A percentile compares a stretch with the other conserved stretches of the same genome.
phyloP scores from a whole-genome alignment of 1,140 invertebrate genomes.

The Bombus pyrosoma region DNA sequence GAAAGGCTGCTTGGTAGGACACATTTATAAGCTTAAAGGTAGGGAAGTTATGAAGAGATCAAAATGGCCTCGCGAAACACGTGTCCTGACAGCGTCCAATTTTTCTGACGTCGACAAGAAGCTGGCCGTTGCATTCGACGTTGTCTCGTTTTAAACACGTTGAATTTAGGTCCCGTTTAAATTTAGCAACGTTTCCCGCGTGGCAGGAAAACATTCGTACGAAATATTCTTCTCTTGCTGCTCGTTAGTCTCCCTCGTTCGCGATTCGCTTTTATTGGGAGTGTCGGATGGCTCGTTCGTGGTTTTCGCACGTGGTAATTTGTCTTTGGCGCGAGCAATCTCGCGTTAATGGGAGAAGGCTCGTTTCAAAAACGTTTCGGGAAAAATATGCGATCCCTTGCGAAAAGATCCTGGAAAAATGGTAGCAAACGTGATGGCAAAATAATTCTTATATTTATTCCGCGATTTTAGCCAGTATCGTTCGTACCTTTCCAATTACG shows the following conservation, averaged over 20 bases:
- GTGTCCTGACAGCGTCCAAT: constrained; percentile 16
- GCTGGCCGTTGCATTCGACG: constrained; percentile 29
- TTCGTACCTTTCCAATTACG: too few relatives aligned
- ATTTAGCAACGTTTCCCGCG: constrained; percentile 55
- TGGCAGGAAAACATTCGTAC: constrained; percentile 36
- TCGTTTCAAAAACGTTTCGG: background rate
- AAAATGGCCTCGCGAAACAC: background rate
- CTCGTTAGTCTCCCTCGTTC: constrained; percentile 34
- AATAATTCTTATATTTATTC: too few relatives aligned
- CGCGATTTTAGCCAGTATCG: too few relatives aligned
- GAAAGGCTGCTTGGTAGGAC: background rate
- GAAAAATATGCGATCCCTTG: background rate
- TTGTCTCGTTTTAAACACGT: constrained; percentile 31
- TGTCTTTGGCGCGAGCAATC: background rate
- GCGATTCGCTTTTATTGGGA: constrained; percentile 35
- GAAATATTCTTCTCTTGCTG: constrained; percentile 25
- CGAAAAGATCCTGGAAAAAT: background rate
- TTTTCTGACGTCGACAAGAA: constrained; percentile 13
- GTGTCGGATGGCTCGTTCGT: background rate
- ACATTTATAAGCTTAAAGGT: background rate
- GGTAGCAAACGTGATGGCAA: background rate
- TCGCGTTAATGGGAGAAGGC: background rate
- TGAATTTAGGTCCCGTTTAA: constrained; percentile 61
- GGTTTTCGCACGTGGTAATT: background rate
- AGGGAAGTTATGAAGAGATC: background rate